A percentile compares a stretch with the other conserved stretches of the same genome.
These are phyloP conservation scores for Miichthys miiuy DNA, from an alignment of 2,797 vertebrate species.

Conservation along the genomic window DNA sequence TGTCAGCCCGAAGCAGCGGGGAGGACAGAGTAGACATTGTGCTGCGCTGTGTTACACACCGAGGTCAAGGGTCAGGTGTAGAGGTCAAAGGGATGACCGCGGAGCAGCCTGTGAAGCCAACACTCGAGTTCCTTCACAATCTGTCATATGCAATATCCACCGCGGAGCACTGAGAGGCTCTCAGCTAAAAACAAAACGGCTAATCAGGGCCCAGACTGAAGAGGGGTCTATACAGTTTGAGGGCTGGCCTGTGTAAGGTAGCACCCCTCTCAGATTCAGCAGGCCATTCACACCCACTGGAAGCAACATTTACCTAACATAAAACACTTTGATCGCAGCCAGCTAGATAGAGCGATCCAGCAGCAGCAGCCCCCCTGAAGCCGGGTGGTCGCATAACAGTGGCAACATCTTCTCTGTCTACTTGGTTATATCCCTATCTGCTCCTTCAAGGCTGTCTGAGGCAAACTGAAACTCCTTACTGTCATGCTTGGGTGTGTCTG, in stretches of 20 bases:
- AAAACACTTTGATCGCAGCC: neutral
- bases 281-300: neutral
- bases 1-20: constrained; percentile 49
- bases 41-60: constrained; percentile 67
- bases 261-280: neutral
- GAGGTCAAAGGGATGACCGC: constrained; percentile 75
- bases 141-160: constrained; percentile 55
- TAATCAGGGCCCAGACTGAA: neutral
- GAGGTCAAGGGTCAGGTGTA: constrained; percentile 72
- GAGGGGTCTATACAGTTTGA: neutral
- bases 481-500: constrained; percentile 66
- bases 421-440: constrained; percentile 71
- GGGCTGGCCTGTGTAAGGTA: constrained; percentile 7
- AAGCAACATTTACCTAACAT: constrained; percentile 9
- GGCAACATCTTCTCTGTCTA: constrained; percentile 16
- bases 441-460: constrained; percentile 50
- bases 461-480: constrained; percentile 61
- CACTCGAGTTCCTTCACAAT: constrained; percentile 76
- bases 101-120: constrained; percentile 60
- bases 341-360: neutral
- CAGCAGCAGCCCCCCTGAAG: constrained; percentile 12
- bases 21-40: constrained; percentile 69
- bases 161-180: neutral
- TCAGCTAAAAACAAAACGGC: neutral
- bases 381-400: constrained; percentile 53